Percentiles rank a stretch among this genome's conserved stretches.
These are phyloP conservation scores for Chlamydotis undulata DNA, from an alignment of 2,113 vertebrate species.

Conservation along the genomic window DNA sequence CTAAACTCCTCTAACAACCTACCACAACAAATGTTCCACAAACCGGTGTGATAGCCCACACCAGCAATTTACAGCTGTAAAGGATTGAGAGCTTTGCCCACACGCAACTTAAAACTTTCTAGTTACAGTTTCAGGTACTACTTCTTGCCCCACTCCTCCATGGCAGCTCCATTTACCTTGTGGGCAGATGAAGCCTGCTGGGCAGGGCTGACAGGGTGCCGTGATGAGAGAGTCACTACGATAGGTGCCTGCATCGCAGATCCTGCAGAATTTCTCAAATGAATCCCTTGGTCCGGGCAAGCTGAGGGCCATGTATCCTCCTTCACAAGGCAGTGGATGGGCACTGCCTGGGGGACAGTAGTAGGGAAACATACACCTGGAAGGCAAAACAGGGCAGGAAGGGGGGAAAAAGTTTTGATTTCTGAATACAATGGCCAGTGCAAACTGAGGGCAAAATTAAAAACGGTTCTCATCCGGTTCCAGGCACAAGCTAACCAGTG, in stretches of 20 bases:
- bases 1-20: background rate
- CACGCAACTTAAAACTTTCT: background rate
- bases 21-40: background rate
- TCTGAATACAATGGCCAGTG: background rate
- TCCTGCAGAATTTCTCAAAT: conserved; percentile 76
- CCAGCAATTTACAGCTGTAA: background rate
- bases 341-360: conserved; percentile 87
- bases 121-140: background rate
- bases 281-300: conserved; percentile 79
- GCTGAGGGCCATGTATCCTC: conserved; percentile 84
- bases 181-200: conserved; percentile 85
- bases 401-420: background rate
- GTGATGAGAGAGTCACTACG: conserved; percentile 43
- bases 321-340: conserved; percentile 74
- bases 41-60: background rate
- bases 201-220: conserved; percentile 82
- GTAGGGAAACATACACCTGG: conserved; percentile 87
- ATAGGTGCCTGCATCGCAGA: conserved; percentile 85
- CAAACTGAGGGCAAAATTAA: background rate
- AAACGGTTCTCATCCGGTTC: background rate
- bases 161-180: conserved; percentile 67
- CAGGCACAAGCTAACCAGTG: background rate
- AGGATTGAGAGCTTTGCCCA: background rate
- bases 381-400: background rate
- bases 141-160: background rate